Conservation (phyloP, 1,140 invertebrate species). For the Caenorhabditis tropicalis region DNA sequence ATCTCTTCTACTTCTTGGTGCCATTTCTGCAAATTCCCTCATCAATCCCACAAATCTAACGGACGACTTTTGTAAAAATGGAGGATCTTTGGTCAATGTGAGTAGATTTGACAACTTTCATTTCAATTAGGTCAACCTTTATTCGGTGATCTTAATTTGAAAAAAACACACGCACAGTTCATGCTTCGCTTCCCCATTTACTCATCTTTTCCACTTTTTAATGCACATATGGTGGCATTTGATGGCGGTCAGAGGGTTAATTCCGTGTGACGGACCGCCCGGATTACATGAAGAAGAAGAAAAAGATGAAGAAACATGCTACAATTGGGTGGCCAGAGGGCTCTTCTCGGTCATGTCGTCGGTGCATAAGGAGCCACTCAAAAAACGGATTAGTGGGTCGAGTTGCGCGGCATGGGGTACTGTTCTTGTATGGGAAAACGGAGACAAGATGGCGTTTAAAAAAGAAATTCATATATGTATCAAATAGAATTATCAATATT, state of each 20-base stretch:
- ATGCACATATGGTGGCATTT: slow-evolving; percentile 31
- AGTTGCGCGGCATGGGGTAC: slow-evolving; percentile 27
- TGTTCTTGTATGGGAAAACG: neutral
- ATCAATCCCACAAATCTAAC: slow-evolving; percentile 27
- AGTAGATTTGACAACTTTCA: slow-evolving; percentile 7
- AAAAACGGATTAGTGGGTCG: slow-evolving; percentile 39
- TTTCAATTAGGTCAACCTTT: neutral
- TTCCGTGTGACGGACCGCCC: slow-evolving; percentile 12
- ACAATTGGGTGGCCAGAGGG: slow-evolving; percentile 16
- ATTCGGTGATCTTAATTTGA: neutral
- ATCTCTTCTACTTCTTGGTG: neutral
- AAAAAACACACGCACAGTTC: slow-evolving; percentile 5
- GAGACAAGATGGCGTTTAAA: neutral
- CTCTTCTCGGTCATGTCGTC: slow-evolving; percentile 31
- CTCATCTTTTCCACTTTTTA: slow-evolving; percentile 13
- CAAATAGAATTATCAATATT: too few relatives aligned
- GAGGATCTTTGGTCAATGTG: slow-evolving; percentile 39
- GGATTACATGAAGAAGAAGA: slow-evolving; percentile 21
- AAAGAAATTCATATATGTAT: neutral
- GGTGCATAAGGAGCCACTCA: slow-evolving; percentile 35
- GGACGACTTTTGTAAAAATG: slow-evolving; percentile 38
- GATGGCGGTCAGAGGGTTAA: slow-evolving; percentile 23
- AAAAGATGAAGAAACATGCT: slow-evolving; percentile 37
- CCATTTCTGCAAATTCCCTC: neutral
- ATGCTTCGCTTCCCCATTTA: slow-evolving; percentile 24